A percentile compares a stretch with the other conserved stretches of the same genome.
Evolutionary conservation across 2,888 invertebrate genomes (phyloP).

Genomic region (Ichneumoninae sp.): DNA sequence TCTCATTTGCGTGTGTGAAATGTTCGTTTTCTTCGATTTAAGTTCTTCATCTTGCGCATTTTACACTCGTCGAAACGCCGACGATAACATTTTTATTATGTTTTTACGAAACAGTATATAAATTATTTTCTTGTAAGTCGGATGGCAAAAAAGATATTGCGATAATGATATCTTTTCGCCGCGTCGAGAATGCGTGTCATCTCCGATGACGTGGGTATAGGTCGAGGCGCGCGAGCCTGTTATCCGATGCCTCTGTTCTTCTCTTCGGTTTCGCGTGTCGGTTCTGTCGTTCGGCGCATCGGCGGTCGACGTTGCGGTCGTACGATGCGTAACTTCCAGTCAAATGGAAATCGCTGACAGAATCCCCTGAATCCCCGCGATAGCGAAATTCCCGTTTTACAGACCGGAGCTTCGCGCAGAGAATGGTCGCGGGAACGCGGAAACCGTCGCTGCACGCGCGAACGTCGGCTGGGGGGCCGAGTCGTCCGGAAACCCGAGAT

Average conservation of each 20-base stretch:
- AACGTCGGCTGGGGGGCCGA: no score
- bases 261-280: slow-evolving; percentile 18
- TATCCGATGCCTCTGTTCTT: slow-evolving; percentile 23
- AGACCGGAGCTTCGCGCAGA: not conserved
- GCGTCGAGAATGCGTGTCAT: not conserved
- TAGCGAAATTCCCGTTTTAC: slow-evolving; percentile 30
- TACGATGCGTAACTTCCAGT: slow-evolving; percentile 9
- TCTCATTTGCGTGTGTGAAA: no score
- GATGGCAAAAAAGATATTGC: not conserved
- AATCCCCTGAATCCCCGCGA: slow-evolving; percentile 5
- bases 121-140: slow-evolving; percentile 33
- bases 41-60: no score
- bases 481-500: no score
- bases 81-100: not conserved
- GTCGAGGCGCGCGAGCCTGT: not conserved
- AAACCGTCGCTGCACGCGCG: slow-evolving; percentile 7
- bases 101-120: slow-evolving; percentile 35
- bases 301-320: not conserved
- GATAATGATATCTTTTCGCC: not conserved
- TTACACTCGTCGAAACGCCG: not conserved
- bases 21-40: no score
- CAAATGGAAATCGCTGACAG: slow-evolving; percentile 42
- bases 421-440: slow-evolving; percentile 41
- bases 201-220: slow-evolving; percentile 6
- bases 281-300: not conserved